phyloP scores from a whole-genome alignment of 2,888 invertebrate species.

The Synergus gifuensis region DNA sequence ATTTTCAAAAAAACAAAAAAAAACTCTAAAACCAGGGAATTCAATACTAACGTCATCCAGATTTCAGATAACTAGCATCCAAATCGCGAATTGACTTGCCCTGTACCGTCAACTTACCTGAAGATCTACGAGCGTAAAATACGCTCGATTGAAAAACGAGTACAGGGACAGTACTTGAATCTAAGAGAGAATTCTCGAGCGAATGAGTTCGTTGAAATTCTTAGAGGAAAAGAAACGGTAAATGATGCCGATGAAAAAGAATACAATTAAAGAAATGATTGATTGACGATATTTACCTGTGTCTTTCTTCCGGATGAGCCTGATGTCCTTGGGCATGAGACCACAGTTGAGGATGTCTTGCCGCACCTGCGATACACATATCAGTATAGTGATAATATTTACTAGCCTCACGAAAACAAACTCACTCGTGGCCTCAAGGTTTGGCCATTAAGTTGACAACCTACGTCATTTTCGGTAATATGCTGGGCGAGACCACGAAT shows the following conservation, averaged over 20 bases:
- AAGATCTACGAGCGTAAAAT: not conserved
- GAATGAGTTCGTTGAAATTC: slow-evolving; percentile 11
- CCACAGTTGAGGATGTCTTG: slow-evolving; percentile 87
- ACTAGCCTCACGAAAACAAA: slow-evolving; percentile 52
- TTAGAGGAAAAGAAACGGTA: slow-evolving; percentile 27
- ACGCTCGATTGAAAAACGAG: not conserved
- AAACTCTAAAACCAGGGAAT: not conserved
- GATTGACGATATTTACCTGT: slow-evolving; percentile 83
- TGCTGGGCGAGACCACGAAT: slow-evolving; percentile 87
- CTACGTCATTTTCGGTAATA: slow-evolving; percentile 88
- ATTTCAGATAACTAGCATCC: not conserved
- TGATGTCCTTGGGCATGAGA: slow-evolving; percentile 88
- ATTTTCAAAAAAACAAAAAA: not conserved
- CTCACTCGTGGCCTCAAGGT: slow-evolving; percentile 62
- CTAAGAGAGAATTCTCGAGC: not conserved
- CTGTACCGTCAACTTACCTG: slow-evolving; percentile 34
- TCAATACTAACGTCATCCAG: not conserved
- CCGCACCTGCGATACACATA: slow-evolving; percentile 82
- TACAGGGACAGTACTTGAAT: slow-evolving; percentile 23
- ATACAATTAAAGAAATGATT: not conserved
- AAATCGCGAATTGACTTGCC: slow-evolving; percentile 15
- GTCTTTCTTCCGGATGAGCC: slow-evolving; percentile 89
- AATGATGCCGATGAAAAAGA: slow-evolving; percentile 44
- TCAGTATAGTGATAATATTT: slow-evolving; percentile 65
- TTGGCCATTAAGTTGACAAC: slow-evolving; percentile 67